Conservation (phyloP, 2,113 vertebrate genomes). For the Polyodon spathula region DNA sequence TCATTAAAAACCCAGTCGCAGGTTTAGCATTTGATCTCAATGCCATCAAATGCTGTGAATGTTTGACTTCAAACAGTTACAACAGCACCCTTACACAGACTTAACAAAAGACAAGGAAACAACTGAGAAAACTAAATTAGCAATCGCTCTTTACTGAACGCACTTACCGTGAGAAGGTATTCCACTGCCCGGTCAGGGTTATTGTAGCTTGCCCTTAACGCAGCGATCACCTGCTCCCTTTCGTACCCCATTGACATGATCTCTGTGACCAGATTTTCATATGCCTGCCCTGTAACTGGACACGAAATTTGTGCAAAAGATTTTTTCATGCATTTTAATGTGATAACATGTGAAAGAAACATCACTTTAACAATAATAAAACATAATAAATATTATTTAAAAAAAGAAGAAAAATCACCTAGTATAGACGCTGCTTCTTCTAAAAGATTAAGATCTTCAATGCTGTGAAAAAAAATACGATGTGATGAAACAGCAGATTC, state of each 20-base stretch:
- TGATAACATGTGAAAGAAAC: neutral
- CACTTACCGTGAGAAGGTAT: conserved; percentile 57
- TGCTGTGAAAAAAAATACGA: conserved; percentile 21
- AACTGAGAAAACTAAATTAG: too few relatives aligned
- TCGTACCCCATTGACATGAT: conserved; percentile 67
- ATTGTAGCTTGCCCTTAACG: conserved; percentile 59
- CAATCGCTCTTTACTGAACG: neutral
- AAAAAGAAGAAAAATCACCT: conserved; percentile 31
- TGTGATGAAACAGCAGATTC: neutral
- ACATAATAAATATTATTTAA: neutral
- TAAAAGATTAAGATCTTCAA: conserved; percentile 53
- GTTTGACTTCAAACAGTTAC: too few relatives aligned
- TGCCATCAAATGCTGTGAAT: too few relatives aligned
- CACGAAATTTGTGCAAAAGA: neutral
- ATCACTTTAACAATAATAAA: neutral
- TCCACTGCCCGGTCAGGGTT: conserved; percentile 65
- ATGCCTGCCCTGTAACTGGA: conserved; percentile 59
- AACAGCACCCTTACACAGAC: too few relatives aligned
- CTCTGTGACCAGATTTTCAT: conserved; percentile 61
- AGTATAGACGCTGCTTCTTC: conserved; percentile 61
- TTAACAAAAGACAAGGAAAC: too few relatives aligned
- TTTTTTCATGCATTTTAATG: too few relatives aligned
- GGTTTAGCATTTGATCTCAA: too few relatives aligned
- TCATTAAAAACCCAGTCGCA: too few relatives aligned
- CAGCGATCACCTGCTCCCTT: conserved; percentile 53